Evolutionary conservation across 1,140 invertebrate species (phyloP).

Genomic region (Drosophila lacertosa): DNA sequence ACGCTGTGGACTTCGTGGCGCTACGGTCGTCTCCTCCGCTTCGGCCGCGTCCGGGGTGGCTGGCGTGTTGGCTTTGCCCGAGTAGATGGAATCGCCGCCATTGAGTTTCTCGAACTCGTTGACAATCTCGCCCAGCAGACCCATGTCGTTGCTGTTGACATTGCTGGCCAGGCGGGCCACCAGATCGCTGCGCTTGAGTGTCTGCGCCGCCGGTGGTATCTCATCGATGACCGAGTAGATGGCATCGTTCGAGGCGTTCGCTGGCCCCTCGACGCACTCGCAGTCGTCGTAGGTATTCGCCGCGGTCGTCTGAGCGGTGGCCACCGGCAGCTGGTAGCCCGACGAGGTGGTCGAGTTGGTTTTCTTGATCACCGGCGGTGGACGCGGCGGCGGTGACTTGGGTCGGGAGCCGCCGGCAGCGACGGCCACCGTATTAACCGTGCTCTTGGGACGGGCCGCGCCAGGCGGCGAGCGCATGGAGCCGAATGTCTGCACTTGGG

Average conservation of each 20-base stretch:
- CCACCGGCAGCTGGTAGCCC: conserved; percentile 83
- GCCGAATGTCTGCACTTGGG: conserved; percentile 89
- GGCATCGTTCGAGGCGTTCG: conserved; percentile 87
- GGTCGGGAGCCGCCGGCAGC: conserved; percentile 83
- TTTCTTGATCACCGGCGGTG: conserved; percentile 79
- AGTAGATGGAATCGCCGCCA: conserved; percentile 92
- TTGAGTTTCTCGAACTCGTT: conserved; percentile 93
- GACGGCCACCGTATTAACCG: conserved; percentile 83
- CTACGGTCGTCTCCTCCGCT: conserved; percentile 15
- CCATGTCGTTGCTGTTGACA: conserved; percentile 86
- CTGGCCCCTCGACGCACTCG: conserved; percentile 87
- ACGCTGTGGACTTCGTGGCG: conserved; percentile 56
- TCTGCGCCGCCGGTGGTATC: conserved; percentile 84
- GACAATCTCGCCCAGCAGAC: conserved; percentile 92
- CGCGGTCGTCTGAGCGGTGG: conserved; percentile 82
- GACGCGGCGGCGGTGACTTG: conserved; percentile 87
- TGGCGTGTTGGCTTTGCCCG: conserved; percentile 85
- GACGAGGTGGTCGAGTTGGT: conserved; percentile 74
- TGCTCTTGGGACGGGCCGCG: conserved; percentile 88
- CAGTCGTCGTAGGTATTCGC: conserved; percentile 90
- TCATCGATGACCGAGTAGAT: conserved; percentile 95
- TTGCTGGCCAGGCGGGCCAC: conserved; percentile 82
- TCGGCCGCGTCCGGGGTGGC: conserved; percentile 85
- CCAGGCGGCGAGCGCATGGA: conserved; percentile 89
- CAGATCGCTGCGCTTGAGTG: conserved; percentile 75